phyloP scores from a whole-genome alignment of 2,113 vertebrate genomes.

The Trematocara stigmaticum region DNA sequence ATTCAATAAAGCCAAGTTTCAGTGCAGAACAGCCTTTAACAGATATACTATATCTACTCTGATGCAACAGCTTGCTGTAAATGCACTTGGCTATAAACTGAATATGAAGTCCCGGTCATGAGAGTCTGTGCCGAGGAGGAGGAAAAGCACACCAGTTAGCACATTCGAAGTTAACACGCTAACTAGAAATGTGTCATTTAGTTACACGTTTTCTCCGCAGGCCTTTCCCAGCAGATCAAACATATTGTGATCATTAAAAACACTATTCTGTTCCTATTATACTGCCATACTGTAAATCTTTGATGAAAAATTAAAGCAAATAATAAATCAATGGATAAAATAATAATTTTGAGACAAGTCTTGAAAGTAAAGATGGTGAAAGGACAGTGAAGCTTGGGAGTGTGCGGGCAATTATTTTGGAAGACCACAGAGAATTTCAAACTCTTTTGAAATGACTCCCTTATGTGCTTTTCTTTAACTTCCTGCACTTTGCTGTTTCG shows the following conservation, averaged over 20 bases:
- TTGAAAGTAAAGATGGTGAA: not conserved
- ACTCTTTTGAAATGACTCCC: not conserved
- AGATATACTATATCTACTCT: conserved; percentile 35
- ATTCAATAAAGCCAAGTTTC: conserved; percentile 32
- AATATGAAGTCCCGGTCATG: not conserved
- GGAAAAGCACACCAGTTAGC: not conserved
- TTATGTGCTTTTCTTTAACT: not conserved
- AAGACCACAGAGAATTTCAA: not conserved
- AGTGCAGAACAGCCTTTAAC: conserved; percentile 32
- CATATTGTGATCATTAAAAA: not conserved
- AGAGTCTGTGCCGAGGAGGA: not conserved
- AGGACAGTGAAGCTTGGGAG: not conserved
- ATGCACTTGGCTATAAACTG: not conserved
- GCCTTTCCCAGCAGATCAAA: not conserved
- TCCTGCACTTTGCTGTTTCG: not conserved
- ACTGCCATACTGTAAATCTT: not conserved
- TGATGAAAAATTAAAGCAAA: not conserved
- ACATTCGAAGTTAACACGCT: not conserved
- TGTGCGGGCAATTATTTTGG: not conserved
- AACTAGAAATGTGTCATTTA: not conserved
- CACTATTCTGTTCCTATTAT: not conserved
- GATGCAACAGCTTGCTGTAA: conserved; percentile 2
- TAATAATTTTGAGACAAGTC: not conserved
- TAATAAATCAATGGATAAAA: not conserved
- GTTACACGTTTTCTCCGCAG: not conserved